These are phyloP conservation scores for Pheosia tremula DNA, from an alignment of 2,888 invertebrate genomes.

Conservation along the genomic window DNA sequence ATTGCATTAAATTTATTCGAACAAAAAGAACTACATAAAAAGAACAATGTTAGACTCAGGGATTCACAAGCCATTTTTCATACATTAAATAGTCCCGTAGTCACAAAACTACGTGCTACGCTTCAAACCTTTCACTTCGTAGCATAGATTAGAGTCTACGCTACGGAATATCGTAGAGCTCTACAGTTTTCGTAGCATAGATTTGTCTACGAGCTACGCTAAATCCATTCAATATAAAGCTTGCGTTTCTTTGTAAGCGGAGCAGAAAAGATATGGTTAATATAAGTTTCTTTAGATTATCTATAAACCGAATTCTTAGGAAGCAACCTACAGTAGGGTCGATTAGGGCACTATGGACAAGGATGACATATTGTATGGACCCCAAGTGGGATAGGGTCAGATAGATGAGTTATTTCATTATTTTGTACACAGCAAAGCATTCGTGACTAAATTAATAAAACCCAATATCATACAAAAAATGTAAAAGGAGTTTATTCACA, in stretches of 20 bases:
- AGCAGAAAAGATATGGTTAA: neutral
- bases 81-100: neutral
- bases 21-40: neutral
- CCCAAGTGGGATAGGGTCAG: too few species aligned
- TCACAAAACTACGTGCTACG: constrained; percentile 7
- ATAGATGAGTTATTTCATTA: too few species aligned
- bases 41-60: neutral
- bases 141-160: constrained; percentile 15
- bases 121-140: constrained; percentile 2
- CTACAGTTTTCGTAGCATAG: constrained; percentile 11
- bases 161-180: constrained; percentile 13
- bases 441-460: too few species aligned
- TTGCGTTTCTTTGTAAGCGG: neutral
- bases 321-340: too few species aligned
- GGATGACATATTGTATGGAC: too few species aligned
- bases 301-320: too few species aligned
- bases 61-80: neutral
- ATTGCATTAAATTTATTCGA: neutral
- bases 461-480: too few species aligned
- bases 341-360: too few species aligned
- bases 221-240: constrained; percentile 1
- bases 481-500: too few species aligned
- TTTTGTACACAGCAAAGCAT: too few species aligned
- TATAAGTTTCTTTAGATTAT: neutral
- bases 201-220: constrained; percentile 5